These are phyloP conservation scores for Leontopithecus rosalia DNA, from an alignment of 2,797 vertebrate genomes.

Conservation along the genomic window DNA sequence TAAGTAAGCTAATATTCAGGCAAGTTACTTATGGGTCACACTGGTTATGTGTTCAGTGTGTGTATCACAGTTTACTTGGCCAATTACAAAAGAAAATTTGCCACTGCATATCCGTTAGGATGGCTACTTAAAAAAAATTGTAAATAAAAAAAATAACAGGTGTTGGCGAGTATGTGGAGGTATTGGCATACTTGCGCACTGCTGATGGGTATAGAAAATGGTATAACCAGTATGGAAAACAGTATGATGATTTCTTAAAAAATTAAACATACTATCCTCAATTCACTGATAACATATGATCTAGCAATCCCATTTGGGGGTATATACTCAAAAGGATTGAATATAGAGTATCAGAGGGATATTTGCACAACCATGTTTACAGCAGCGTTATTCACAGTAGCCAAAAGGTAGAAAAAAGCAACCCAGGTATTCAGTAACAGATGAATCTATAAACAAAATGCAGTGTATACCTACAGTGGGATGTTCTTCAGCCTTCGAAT, in stretches of 20 bases:
- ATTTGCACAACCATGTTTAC: neutral
- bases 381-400: neutral
- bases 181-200: neutral
- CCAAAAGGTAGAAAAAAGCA: neutral
- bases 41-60: neutral
- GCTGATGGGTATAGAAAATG: neutral
- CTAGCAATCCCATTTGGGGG: neutral
- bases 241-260: neutral
- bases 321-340: neutral
- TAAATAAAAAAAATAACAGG: neutral
- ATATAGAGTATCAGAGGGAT: neutral
- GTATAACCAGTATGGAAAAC: neutral
- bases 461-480: no score
- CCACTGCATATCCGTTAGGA: neutral
- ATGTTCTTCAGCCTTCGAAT: neutral
- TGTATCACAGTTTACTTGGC: neutral
- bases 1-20: neutral
- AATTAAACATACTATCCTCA: neutral
- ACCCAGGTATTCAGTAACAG: neutral
- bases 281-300: neutral
- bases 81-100: neutral
- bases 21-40: neutral
- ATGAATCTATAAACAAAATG: neutral
- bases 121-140: neutral
- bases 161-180: neutral